A percentile compares a stretch with the other conserved stretches of the same genome.
phyloP scores from a whole-genome alignment of 2,888 invertebrate species.

The Scaptomyza reducta region DNA sequence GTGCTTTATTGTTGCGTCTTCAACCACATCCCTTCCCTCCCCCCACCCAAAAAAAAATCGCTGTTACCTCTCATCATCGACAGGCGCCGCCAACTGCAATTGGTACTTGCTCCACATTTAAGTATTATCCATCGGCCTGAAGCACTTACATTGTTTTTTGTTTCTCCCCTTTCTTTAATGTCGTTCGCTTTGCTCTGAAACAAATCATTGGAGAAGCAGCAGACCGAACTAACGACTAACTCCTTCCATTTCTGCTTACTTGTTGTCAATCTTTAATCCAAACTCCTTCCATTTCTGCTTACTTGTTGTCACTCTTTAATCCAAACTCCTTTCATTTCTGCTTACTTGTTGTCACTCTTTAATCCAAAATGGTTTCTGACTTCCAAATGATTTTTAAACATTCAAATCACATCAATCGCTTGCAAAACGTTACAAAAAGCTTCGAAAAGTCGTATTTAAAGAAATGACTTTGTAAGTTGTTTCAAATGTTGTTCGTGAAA shows the following conservation, averaged over 20 bases:
- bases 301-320: too few species aligned
- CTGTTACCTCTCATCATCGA: slow-evolving; percentile 28
- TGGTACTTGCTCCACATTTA: slow-evolving; percentile 7
- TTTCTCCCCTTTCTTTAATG: background rate
- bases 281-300: too few species aligned
- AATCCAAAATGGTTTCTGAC: too few species aligned
- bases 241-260: slow-evolving; percentile 17
- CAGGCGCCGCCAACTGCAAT: slow-evolving; percentile 24
- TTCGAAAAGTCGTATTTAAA: too few species aligned
- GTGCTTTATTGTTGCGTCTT: slow-evolving; percentile 55
- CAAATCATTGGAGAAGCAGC: slow-evolving; percentile 9
- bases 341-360: too few species aligned
- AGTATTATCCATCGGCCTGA: background rate
- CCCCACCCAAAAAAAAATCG: background rate
- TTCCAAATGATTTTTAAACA: too few species aligned
- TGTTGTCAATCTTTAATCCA: slow-evolving; percentile 1
- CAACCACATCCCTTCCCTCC: slow-evolving; percentile 3
- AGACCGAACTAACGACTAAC: slow-evolving; percentile 30
- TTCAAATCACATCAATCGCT: too few species aligned
- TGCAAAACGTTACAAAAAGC: too few species aligned
- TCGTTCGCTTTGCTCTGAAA: background rate
- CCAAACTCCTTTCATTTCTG: too few species aligned
- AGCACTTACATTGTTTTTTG: slow-evolving; percentile 1
- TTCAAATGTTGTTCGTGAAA: background rate
- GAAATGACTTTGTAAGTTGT: background rate